Conservation (phyloP, 2,113 vertebrate species). For the Gymnarchus niloticus region DNA sequence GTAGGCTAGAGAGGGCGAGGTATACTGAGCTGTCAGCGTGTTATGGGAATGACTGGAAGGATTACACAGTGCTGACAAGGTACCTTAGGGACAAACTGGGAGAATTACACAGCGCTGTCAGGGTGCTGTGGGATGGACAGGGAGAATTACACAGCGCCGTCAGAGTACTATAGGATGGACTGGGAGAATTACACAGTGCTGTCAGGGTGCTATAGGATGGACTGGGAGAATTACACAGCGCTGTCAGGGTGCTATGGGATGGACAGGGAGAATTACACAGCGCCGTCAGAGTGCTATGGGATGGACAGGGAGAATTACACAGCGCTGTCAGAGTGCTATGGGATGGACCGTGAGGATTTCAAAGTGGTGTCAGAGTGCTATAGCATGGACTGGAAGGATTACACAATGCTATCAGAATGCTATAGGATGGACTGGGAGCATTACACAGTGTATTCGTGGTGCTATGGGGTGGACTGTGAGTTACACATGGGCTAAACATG, state of each 20-base stretch:
- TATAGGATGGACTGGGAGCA: not conserved
- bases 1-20: not conserved
- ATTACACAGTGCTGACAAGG: not conserved
- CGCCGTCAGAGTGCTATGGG: not conserved
- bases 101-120: not conserved
- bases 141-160: not conserved
- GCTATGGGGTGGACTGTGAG: not conserved
- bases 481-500: not conserved
- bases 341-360: no score
- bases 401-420: no score
- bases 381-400: no score
- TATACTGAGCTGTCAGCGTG: not conserved
- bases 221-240: not conserved
- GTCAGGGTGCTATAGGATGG: not conserved
- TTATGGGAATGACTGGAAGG: not conserved
- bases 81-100: not conserved
- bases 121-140: not conserved
- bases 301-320: no score
- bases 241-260: not conserved
- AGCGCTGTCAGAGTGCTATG: no score
- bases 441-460: no score
- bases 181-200: not conserved
- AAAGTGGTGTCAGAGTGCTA: no score
- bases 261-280: not conserved
- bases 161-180: not conserved